These are phyloP conservation scores for Oceanodroma leucorhoa DNA, from an alignment of 2,797 vertebrate species.

Conservation along the genomic window DNA sequence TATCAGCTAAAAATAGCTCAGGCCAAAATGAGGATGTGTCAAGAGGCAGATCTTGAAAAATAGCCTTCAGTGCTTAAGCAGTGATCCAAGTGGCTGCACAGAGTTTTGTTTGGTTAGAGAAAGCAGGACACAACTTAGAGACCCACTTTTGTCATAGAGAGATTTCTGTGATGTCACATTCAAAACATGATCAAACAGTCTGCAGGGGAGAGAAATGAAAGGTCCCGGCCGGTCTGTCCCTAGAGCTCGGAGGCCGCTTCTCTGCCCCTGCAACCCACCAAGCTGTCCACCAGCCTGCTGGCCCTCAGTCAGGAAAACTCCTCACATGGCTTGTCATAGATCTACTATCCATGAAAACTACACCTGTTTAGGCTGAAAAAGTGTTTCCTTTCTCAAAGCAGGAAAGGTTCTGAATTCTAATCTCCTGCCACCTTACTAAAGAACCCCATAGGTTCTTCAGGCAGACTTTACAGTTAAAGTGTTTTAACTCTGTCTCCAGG, in stretches of 20 bases:
- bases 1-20: not conserved
- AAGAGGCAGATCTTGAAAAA: not conserved
- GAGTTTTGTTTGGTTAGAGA: not conserved
- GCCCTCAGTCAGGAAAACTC: not conserved
- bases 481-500: not conserved
- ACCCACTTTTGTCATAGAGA: not conserved
- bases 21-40: not conserved
- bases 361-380: not conserved
- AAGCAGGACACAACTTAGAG: not conserved
- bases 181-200: not conserved
- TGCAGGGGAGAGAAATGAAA: not conserved
- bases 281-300: not conserved
- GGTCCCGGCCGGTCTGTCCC: accelerated
- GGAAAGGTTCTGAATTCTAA: not conserved
- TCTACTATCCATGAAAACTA: not conserved
- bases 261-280: not conserved
- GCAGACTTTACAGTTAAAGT: not conserved
- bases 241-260: not conserved
- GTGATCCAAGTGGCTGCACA: not conserved
- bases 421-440: not conserved
- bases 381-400: not conserved
- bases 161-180: not conserved
- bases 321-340: not conserved
- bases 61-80: not conserved
- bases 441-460: not conserved